Conservation (phyloP, 2,797 vertebrate species). For the Girardinus metallicus region DNA sequence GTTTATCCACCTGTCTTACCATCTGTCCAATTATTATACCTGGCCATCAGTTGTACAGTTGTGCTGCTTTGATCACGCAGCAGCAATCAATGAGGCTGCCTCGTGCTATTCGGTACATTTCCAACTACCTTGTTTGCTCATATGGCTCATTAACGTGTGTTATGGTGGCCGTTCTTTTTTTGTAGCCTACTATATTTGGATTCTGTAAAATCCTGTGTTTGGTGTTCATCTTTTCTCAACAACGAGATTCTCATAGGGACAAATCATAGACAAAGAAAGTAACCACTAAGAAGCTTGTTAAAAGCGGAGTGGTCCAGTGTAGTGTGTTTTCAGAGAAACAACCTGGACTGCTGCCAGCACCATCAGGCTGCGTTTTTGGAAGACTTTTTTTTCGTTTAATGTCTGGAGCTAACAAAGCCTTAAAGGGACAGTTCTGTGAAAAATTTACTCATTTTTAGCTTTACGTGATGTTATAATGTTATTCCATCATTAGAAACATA, state of each 20-base stretch:
- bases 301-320: neutral
- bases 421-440: neutral
- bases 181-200: neutral
- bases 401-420: neutral
- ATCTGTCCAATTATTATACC: slow-evolving; percentile 55
- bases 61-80: slow-evolving; percentile 36
- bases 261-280: neutral
- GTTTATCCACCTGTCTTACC: slow-evolving; percentile 63
- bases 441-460: too few relatives aligned
- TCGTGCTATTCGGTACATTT: slow-evolving; percentile 6
- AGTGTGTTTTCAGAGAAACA: neutral
- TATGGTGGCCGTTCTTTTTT: neutral
- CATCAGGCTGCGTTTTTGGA: neutral
- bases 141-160: slow-evolving; percentile 1
- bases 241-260: neutral
- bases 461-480: too few relatives aligned
- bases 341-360: neutral
- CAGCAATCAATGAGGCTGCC: slow-evolving; percentile 15
- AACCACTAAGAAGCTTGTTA: too few relatives aligned
- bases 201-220: neutral
- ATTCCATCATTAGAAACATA: too few relatives aligned
- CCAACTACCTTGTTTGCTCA: neutral
- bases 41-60: slow-evolving; percentile 43
- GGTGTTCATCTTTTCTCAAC: neutral
- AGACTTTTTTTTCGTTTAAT: neutral